These are phyloP conservation scores for Ephydatia muelleri DNA, from an alignment of 37 sponge, comb jelly and placozoan genomes.

Conservation along the genomic window DNA sequence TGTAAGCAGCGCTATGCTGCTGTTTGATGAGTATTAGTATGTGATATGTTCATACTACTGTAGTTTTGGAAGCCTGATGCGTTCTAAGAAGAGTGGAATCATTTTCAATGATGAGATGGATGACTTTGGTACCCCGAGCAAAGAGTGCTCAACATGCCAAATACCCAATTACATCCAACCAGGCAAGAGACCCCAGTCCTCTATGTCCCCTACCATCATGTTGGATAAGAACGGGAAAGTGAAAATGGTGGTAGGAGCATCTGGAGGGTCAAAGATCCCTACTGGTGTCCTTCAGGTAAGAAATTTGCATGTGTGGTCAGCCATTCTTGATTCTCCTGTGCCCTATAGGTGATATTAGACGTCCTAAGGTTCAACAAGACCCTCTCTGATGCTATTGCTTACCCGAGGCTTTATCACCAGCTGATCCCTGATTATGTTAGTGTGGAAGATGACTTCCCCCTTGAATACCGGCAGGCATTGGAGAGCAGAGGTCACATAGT, in stretches of 20 bases:
- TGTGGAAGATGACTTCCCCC: constrained; percentile 58
- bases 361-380: constrained; percentile 44
- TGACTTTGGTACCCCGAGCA: constrained; percentile 79
- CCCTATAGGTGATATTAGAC: constrained; percentile 60
- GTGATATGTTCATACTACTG: background rate
- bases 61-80: constrained; percentile 77
- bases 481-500: constrained; percentile 39
- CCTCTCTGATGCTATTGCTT: constrained; percentile 54
- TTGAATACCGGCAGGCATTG: constrained; percentile 24
- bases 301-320: background rate
- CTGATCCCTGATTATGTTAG: constrained; percentile 63
- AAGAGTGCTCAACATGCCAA: constrained; percentile 19
- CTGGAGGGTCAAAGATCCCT: constrained; percentile 87
- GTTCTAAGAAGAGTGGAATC: constrained; percentile 68
- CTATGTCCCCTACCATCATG: constrained; percentile 77
- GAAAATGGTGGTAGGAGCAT: constrained; percentile 84
- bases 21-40: background rate
- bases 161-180: constrained; percentile 76
- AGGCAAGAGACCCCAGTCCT: constrained; percentile 87
- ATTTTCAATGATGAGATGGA: constrained; percentile 92
- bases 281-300: constrained; percentile 68
- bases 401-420: constrained; percentile 78
- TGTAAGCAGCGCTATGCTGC: too few species aligned
- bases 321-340: background rate
- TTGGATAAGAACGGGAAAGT: constrained; percentile 39